These are phyloP conservation scores for Stictonetta naevosa DNA, from an alignment of 2,113 vertebrate species.

Conservation along the genomic window DNA sequence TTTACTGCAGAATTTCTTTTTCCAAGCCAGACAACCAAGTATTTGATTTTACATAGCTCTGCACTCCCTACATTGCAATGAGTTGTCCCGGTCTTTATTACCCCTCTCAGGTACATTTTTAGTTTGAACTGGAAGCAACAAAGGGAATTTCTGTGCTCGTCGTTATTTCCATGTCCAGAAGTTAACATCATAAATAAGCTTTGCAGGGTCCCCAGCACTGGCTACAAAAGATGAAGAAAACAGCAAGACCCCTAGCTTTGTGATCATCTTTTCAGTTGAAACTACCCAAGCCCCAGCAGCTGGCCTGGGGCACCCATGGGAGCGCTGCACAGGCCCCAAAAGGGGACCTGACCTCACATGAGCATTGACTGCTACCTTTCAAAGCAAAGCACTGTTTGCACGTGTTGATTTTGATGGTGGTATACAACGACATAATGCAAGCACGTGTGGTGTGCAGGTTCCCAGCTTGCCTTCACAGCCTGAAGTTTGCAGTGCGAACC, in stretches of 20 bases:
- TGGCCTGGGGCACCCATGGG: accelerated
- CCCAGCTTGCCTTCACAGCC: not conserved
- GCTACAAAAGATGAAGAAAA: not conserved
- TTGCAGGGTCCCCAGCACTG: not conserved
- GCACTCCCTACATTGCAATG: not conserved
- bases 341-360: not conserved
- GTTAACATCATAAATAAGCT: not conserved
- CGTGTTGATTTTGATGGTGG: not conserved
- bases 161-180: not conserved
- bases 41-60: not conserved
- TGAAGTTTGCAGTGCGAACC: not conserved
- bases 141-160: not conserved
- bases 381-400: not conserved
- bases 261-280: not conserved
- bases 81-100: not conserved
- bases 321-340: accelerated
- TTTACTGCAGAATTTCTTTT: slow-evolving; percentile 16
- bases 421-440: not conserved
- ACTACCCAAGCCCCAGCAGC: not conserved
- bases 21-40: not conserved
- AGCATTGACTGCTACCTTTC: accelerated
- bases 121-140: not conserved
- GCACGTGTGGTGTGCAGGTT: accelerated
- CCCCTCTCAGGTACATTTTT: not conserved
- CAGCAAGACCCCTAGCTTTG: not conserved